phyloP scores from a whole-genome alignment of 2,888 invertebrate species.

The Volucella inflata region DNA sequence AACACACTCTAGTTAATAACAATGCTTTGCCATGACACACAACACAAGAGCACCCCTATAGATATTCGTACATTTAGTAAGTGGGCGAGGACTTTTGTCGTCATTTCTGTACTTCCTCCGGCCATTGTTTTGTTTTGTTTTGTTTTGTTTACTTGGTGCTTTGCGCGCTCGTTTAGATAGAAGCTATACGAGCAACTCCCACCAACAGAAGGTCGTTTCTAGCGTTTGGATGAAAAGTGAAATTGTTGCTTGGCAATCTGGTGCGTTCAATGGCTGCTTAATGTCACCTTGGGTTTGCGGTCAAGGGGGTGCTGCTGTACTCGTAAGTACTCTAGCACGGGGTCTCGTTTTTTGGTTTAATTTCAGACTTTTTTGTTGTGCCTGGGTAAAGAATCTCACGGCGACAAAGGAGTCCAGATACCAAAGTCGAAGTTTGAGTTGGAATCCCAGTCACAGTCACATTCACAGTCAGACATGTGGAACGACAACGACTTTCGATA shows the following conservation, averaged over 20 bases:
- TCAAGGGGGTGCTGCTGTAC: conserved; percentile 40
- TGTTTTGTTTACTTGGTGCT: conserved; percentile 48
- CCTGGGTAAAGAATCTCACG: conserved; percentile 16
- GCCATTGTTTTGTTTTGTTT: conserved; percentile 52
- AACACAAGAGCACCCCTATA: conserved; percentile 46
- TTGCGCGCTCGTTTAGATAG: conserved; percentile 38
- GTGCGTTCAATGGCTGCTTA: conserved; percentile 71
- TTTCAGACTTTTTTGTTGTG: conserved; percentile 12
- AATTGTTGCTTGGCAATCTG: conserved; percentile 53
- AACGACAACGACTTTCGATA: conserved; percentile 51
- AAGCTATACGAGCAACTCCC: not conserved
- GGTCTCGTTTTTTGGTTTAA: conserved; percentile 35
- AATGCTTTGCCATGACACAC: conserved; percentile 26
- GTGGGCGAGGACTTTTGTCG: conserved; percentile 65
- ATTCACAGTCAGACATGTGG: conserved; percentile 60
- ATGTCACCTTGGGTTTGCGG: conserved; percentile 69
- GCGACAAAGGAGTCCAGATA: not conserved
- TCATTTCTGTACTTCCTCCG: conserved; percentile 21
- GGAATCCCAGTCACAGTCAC: not conserved
- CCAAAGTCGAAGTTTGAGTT: too few species aligned
- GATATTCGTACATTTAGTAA: conserved; percentile 11
- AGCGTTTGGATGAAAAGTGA: conserved; percentile 53
- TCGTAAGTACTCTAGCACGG: not conserved
- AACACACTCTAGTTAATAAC: conserved; percentile 70
- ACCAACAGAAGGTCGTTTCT: conserved; percentile 58